These are phyloP conservation scores for Gasteruption jaculator DNA, from an alignment of 2,888 invertebrate species.

Conservation along the genomic window DNA sequence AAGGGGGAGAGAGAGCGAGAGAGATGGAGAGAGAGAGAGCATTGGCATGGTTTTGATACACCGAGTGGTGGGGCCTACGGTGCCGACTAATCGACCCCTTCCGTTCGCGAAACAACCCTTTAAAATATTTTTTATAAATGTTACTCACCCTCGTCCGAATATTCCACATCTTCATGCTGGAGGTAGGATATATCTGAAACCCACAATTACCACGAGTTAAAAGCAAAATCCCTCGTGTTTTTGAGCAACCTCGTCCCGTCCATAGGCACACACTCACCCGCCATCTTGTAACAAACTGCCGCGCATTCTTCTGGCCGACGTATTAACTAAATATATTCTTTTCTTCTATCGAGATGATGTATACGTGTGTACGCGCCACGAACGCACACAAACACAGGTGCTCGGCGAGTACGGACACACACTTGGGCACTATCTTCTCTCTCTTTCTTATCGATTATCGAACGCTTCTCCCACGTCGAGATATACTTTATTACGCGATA, in stretches of 20 bases:
- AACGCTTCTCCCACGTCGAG: too few species aligned
- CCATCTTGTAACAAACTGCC: constrained; percentile 51
- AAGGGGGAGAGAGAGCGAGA: background rate
- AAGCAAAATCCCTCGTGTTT: constrained; percentile 45
- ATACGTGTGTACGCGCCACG: too few species aligned
- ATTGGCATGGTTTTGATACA: constrained; percentile 31
- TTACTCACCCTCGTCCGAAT: constrained; percentile 45
- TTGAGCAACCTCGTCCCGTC: constrained; percentile 40
- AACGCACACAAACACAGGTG: too few species aligned
- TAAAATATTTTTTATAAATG: constrained; percentile 25
- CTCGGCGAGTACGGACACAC: too few species aligned
- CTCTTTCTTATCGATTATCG: too few species aligned
- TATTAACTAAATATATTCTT: background rate
- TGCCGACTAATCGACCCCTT: constrained; percentile 25
- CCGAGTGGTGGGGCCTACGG: constrained; percentile 24
- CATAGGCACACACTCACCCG: constrained; percentile 51
- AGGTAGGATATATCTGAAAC: constrained; percentile 50
- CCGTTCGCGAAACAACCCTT: constrained; percentile 23
- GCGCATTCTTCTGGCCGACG: constrained; percentile 36
- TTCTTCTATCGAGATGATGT: too few species aligned
- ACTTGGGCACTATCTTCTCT: too few species aligned
- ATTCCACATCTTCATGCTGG: constrained; percentile 42
- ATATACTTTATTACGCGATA: too few species aligned
- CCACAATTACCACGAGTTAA: constrained; percentile 48
- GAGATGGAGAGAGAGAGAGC: constrained; percentile 11